Evolutionary conservation across 2,888 invertebrate species (phyloP).

Genomic region (Scelioninae gen. 1): DNA sequence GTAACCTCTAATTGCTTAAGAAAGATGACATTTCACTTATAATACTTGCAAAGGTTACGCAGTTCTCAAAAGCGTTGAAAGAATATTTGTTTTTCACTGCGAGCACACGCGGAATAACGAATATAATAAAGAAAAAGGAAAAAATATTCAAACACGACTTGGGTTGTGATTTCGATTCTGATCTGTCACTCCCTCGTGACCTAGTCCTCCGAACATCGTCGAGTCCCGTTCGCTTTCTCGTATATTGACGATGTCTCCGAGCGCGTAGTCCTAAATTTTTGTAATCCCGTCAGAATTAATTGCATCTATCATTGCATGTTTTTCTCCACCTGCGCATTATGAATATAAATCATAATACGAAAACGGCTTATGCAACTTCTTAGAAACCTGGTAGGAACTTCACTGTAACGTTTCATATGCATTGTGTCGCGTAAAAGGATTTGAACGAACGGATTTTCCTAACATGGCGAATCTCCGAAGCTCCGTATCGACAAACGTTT

Average conservation of each 20-base stretch:
- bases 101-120: conserved; percentile 8
- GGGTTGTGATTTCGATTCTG: conserved; percentile 55
- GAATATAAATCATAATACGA: conserved; percentile 29
- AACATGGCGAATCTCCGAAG: conserved; percentile 74
- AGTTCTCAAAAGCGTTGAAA: conserved; percentile 36
- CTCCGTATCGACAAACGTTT: conserved; percentile 30
- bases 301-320: conserved; percentile 32
- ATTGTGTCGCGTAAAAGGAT: conserved; percentile 54
- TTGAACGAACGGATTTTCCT: conserved; percentile 77
- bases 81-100: conserved; percentile 5
- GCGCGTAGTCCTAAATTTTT: conserved; percentile 21
- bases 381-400: conserved; percentile 1
- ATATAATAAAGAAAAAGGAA: conserved; percentile 16
- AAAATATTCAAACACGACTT: conserved; percentile 58
- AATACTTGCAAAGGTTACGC: too few species aligned
- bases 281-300: conserved; percentile 35
- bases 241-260: conserved; percentile 35
- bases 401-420: conserved; percentile 47
- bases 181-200: conserved; percentile 73
- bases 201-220: conserved; percentile 57
- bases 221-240: conserved; percentile 63
- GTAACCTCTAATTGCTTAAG: too few species aligned
- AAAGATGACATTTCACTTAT: too few species aligned
- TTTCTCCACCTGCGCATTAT: conserved; percentile 35
- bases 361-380: conserved; percentile 9